Conservation (phyloP, 2,113 vertebrate genomes). For the Pterocles burchelli region DNA sequence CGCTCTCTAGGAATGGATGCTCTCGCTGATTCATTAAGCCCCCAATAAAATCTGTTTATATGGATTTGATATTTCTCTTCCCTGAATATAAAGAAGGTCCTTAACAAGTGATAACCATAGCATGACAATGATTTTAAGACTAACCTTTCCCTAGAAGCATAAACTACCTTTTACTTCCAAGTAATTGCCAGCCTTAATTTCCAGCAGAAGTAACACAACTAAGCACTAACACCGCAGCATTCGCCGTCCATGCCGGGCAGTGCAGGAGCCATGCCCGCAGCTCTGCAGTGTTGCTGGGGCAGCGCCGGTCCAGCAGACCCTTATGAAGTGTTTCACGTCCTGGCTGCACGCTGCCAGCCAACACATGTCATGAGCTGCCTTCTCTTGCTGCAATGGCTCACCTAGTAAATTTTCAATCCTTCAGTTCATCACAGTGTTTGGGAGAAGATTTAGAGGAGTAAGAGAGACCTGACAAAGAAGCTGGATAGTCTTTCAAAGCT, state of each 20-base stretch:
- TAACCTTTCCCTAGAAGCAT: constrained; percentile 50
- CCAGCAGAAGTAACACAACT: neutral
- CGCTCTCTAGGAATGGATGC: neutral
- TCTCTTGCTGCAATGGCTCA: neutral
- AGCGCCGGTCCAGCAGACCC: neutral
- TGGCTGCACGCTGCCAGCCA: neutral
- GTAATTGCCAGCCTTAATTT: constrained; percentile 11
- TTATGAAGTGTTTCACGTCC: neutral
- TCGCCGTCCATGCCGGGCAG: rapidly evolving
- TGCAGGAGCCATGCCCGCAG: neutral
- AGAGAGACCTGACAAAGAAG: constrained; percentile 55
- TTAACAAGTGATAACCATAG: constrained; percentile 13
- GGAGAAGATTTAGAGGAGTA: constrained; percentile 48
- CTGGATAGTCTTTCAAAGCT: constrained; percentile 35
- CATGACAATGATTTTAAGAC: constrained; percentile 29
- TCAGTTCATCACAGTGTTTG: constrained; percentile 30
- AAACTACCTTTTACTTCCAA: constrained; percentile 29
- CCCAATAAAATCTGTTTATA: constrained; percentile 69
- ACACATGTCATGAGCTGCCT: neutral
- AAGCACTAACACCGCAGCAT: neutral
- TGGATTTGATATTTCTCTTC: constrained; percentile 66
- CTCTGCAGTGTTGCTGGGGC: neutral
- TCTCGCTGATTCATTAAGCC: constrained; percentile 26
- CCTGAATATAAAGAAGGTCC: constrained; percentile 49
- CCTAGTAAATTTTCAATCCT: constrained; percentile 23